Conservation (phyloP, 2,797 vertebrate genomes). For the Spizella passerina region DNA sequence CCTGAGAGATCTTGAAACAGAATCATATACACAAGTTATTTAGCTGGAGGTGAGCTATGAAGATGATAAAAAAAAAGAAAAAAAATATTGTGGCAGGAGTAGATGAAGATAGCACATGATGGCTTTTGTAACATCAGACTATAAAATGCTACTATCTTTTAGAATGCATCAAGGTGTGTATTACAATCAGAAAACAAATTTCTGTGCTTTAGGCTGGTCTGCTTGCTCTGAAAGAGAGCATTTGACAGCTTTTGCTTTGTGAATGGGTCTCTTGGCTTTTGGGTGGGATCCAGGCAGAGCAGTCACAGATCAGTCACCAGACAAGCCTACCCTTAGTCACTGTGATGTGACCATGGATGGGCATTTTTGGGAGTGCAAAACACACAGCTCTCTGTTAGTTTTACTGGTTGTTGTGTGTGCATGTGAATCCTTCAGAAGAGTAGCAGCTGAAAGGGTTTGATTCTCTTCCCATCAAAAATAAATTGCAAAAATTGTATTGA, state of each 20-base stretch:
- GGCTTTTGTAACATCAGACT: not conserved
- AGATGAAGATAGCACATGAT: not conserved
- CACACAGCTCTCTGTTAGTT: not conserved
- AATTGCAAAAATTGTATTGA: slow-evolving; percentile 40
- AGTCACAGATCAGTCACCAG: accelerated
- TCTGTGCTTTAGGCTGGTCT: not conserved
- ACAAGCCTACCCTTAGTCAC: not conserved
- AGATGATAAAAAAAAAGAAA: not conserved
- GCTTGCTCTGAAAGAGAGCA: not conserved
- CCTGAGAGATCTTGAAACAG: not conserved
- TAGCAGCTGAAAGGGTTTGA: not conserved
- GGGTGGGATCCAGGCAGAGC: not conserved
- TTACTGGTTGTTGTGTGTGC: not conserved
- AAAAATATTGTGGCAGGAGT: not conserved
- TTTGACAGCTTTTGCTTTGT: not conserved
- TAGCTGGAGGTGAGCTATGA: not conserved
- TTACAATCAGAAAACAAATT: not conserved
- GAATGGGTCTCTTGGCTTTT: not conserved
- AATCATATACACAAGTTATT: not conserved
- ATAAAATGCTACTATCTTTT: not conserved
- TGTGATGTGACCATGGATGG: not conserved
- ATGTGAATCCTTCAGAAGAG: not conserved
- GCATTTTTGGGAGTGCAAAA: not conserved
- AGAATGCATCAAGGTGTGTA: not conserved
- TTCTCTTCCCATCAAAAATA: slow-evolving; percentile 28